Conservation (phyloP, 1,140 invertebrate genomes). For the Bombus soroeensis region DNA sequence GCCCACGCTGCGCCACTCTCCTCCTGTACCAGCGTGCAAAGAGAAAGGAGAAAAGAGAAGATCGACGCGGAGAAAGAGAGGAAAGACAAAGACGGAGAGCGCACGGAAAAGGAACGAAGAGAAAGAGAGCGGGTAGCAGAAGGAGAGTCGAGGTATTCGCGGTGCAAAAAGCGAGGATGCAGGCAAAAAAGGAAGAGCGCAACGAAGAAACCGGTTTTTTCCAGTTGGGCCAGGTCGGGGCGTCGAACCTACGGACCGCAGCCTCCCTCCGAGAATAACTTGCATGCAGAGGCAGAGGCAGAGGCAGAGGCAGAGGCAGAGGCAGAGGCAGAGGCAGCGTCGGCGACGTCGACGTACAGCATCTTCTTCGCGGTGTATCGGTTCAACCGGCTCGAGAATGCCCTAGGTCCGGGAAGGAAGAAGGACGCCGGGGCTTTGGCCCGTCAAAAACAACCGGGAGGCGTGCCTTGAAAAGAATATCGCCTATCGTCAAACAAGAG, state of each 20-base stretch:
- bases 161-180: constrained; percentile 78
- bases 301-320: constrained; percentile 39
- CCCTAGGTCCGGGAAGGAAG: constrained; percentile 80
- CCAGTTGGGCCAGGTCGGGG: constrained; percentile 83
- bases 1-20: constrained; percentile 74
- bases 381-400: constrained; percentile 73
- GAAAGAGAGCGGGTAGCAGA: constrained; percentile 63
- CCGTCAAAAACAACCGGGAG: constrained; percentile 35
- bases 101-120: constrained; percentile 44
- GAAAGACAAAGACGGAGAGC: constrained; percentile 27
- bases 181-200: constrained; percentile 79
- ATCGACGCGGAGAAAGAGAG: neutral
- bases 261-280: constrained; percentile 83
- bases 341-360: constrained; percentile 37
- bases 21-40: constrained; percentile 35
- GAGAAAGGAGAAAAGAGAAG: constrained; percentile 20
- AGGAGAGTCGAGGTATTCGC: constrained; percentile 64
- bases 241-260: constrained; percentile 82
- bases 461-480: constrained; percentile 60
- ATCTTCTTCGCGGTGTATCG: constrained; percentile 47
- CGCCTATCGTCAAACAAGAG: constrained; percentile 21
- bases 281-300: constrained; percentile 72
- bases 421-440: constrained; percentile 61
- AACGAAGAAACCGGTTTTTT: constrained; percentile 83
- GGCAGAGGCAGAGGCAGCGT: constrained; percentile 50